Base-by-base conservation (phyloP, 2,888 invertebrate genomes). In the Monoplex corrugatus region DNA sequence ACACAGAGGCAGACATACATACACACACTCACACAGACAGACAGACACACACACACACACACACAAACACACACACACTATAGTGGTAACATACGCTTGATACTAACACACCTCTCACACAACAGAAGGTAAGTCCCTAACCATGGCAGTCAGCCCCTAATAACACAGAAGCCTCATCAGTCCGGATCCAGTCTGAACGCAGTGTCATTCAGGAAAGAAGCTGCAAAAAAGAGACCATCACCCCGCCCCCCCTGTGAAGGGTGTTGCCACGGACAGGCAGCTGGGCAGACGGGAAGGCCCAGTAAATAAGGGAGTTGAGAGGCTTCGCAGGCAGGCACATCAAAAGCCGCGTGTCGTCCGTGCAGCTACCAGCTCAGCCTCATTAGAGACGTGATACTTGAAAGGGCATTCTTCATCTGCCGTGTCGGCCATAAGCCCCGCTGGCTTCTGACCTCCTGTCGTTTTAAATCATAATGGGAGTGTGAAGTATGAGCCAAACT, bases 381-480 rank as follows among this genome's bases (percentile, higher is more conserved):
- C 23, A 23, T 84, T 84, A 57, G 84, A 50, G 82, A 28, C 38
- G 32, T 8, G 19, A 8, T 2, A 2, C 43, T 35, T 0, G 16
- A 50, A 44, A 35, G 50, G 57, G 35, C 84, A 50, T 57, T n/a
- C 44, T 44, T 28, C 32, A 43, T 45, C 45, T 82, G 45, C 28
- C 82, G 44, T 40, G 44, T 82, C 82, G 45, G 28, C 82, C 44
- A 44, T 44, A 44, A 82, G 82, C 45, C 84, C 50, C 50, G 3
- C n/a, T 35, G 84, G 84, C 50, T 57, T 57, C 38, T 84, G 82
- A 23, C 35, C 50, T 35, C 84, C 57, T 84, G 84, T 84, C 84
- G 23, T 38, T 57, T 57, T 84, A 84, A 84, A 84, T 84, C 84
- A 84, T 84, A 45, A 84, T 84, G 84, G 45, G 43, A 32, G 78